Conservation (phyloP, 2,888 invertebrate genomes). For the Andrena fulva region DNA sequence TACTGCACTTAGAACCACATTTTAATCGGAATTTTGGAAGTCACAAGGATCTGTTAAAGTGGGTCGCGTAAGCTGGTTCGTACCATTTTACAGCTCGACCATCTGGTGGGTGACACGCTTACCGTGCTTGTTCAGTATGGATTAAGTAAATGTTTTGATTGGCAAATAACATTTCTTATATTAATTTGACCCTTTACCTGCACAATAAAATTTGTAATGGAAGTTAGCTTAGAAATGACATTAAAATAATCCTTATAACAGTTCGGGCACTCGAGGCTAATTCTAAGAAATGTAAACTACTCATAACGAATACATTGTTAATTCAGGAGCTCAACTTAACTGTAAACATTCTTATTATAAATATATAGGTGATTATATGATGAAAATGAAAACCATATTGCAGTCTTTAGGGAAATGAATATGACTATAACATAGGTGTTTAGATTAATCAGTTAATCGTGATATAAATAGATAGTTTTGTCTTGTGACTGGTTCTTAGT, state of each 20-base stretch:
- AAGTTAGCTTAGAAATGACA: not conserved
- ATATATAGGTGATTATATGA: slow-evolving; percentile 62
- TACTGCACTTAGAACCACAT: too few relatives aligned
- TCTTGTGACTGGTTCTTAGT: slow-evolving; percentile 23
- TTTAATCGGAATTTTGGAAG: too few relatives aligned
- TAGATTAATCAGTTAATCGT: slow-evolving; percentile 38
- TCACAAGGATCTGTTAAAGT: too few relatives aligned
- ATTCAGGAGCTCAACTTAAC: slow-evolving; percentile 76
- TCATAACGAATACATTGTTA: slow-evolving; percentile 71
- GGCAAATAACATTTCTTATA: not conserved
- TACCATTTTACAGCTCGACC: too few relatives aligned
- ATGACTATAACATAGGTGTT: slow-evolving; percentile 24
- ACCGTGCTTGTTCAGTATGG: not conserved
- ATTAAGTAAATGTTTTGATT: not conserved
- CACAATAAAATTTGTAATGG: not conserved
- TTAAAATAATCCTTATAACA: not conserved
- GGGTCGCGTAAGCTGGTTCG: too few relatives aligned
- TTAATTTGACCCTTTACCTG: not conserved
- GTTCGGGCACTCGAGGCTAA: slow-evolving; percentile 64
- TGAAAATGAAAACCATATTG: slow-evolving; percentile 48
- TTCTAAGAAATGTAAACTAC: slow-evolving; percentile 60
- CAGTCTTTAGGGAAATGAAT: slow-evolving; percentile 42
- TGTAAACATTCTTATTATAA: slow-evolving; percentile 69
- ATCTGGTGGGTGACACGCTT: not conserved
- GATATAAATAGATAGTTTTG: slow-evolving; percentile 30